Evolutionary conservation across 1,140 invertebrate genomes (phyloP), one percentile per base, ranked within the genome.

Genomic region (Lepidurus apus): DNA sequence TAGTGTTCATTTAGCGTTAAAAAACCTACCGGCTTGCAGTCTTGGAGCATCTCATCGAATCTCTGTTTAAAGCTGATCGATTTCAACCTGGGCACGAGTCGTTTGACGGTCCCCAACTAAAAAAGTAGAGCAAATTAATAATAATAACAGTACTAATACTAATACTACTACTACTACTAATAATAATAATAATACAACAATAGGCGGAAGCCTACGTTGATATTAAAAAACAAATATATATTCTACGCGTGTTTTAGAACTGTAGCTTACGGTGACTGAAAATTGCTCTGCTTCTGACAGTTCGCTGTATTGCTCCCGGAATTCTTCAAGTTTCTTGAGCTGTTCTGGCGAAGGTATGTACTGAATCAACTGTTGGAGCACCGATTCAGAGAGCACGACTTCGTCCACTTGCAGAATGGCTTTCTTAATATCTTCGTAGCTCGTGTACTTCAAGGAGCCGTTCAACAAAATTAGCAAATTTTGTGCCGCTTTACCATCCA

Each of bases 201-300:
- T 26, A 26, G 26, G 26, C 26, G 26, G 26, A 26, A 26, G 26
- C 26, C 26, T 26, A 26, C 26, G 26, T 26, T 26, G 26, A 1
- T 26, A 26, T 26, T 24, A 75, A 24, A 75, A 24, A 21, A 24
- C 4, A 42, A 75, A 24, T n/a, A 42, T 5, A 75, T 75, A 74
- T 5, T 4, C 21, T 21, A 75, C 0, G 2, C 17, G 26, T 26
- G 2, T 75, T n/a, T 24, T n/a, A 11, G 10, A 47, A 24, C 74
- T 13, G 65, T 21, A 76, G 74, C 92, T 89, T 84, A 97, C 94
- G n/a, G 93, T 95, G 4, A 96, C 90, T 74, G 93, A 92, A 87
- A 98, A 98, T 84, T 97, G 95, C 86, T 99, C 97, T 5, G 96
- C 94, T 81, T 96, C 95, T 0, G 94, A 93, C 47, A 99, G 84